Base-by-base conservation (phyloP, 2,113 vertebrate genomes). In the Dermatemys mawii region DNA sequence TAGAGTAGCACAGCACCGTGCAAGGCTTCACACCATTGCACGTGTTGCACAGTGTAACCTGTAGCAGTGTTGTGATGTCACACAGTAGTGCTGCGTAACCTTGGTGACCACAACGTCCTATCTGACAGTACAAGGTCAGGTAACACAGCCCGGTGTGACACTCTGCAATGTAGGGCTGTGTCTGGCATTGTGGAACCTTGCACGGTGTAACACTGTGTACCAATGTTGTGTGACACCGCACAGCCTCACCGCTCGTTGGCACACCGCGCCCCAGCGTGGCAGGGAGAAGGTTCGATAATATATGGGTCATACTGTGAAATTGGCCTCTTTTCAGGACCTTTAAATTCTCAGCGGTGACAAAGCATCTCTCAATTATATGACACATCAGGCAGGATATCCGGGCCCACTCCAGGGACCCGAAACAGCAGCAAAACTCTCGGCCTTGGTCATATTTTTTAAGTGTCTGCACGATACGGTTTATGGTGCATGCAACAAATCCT, bases 381-480 rank as follows among this genome's bases (percentile, higher is more conserved):
- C 35, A n/a, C 2, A 9, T 19, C 35, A 38, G 35, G 35, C 35
- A 70, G 63, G 35, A 70, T 70, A 38, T 9, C 27, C 27, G 14
- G 75, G 13, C 82, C 83, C 67, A 32, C 67, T n/a, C 67, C 38
- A 32, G 38, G 44, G 38, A 29, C 11, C 17, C 2, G 26, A 13
- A 5, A 19, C 10, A 11, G 8, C 19, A 48, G 38, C 63, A n/a
- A 70, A 38, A 11, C 35, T 67, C 60, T 67, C 35, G 12, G 32
- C 16, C 35, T 70, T n/a, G 19, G 63, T 38, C 17, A 35, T 21
- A n/a, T n/a, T n/a, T n/a, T 67, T n/a, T 21, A n/a, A 21, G 63
- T 70, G 17, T 70, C 17, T 70, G 63, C 35, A 21, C 63, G 1
- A 70, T 22, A 0, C 5, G 0, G 2, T 16, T 10, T 6, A 8